A percentile compares a stretch with the other conserved stretches of the same genome.
Conservation (phyloP, 2,113 vertebrate species). For the Tiliqua scincoides region DNA sequence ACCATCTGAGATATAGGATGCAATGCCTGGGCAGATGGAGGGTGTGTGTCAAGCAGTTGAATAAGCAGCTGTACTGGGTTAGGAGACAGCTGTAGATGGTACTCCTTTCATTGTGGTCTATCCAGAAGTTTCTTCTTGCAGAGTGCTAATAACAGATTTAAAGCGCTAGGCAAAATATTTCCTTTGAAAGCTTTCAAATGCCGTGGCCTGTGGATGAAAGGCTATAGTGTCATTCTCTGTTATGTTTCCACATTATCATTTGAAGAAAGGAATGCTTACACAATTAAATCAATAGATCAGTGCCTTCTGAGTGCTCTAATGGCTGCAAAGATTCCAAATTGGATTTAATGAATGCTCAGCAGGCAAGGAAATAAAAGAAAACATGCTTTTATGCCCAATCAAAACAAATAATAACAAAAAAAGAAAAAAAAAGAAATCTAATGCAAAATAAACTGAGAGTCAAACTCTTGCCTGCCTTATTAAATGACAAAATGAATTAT, state of each 20-base stretch:
- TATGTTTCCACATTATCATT: slow-evolving; percentile 48
- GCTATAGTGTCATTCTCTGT: slow-evolving; percentile 42
- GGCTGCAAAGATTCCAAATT: slow-evolving; percentile 66
- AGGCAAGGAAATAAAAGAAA: slow-evolving; percentile 57
- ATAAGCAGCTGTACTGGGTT: background rate
- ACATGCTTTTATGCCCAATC: slow-evolving; percentile 64
- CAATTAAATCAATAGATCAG: slow-evolving; percentile 67
- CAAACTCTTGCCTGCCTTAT: slow-evolving; percentile 56
- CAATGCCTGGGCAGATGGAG: background rate
- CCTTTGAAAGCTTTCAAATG: slow-evolving; percentile 13
- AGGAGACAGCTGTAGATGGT: background rate
- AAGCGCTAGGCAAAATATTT: slow-evolving; percentile 2
- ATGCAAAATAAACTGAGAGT: slow-evolving; percentile 37
- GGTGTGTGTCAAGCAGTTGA: background rate
- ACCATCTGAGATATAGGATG: background rate
- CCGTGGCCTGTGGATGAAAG: slow-evolving; percentile 32
- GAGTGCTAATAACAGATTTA: background rate
- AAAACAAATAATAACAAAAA: slow-evolving; percentile 64
- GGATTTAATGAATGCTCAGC: slow-evolving; percentile 71
- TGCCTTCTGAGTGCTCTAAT: slow-evolving; percentile 58
- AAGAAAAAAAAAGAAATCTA: background rate
- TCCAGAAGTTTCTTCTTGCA: background rate
- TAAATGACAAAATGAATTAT: slow-evolving; percentile 65
- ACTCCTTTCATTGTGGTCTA: background rate
- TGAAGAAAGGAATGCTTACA: slow-evolving; percentile 61